Percentiles rank a stretch among this genome's conserved stretches.
Evolutionary conservation across 2,888 invertebrate species (phyloP).

Genomic region (Drosophila paucipuncta): DNA sequence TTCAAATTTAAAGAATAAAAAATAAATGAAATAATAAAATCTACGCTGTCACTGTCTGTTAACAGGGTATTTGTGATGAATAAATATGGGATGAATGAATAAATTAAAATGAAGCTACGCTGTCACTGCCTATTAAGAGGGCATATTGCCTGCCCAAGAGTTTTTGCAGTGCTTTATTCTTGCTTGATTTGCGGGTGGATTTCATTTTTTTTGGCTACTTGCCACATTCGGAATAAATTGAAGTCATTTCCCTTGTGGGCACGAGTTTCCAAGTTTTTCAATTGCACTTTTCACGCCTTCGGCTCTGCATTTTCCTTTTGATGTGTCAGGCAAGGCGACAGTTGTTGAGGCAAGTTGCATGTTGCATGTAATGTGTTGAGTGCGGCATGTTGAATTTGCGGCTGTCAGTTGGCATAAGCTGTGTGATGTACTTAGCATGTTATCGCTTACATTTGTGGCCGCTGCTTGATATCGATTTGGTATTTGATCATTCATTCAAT

Average conservation of each 20-base stretch:
- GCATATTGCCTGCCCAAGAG: background rate
- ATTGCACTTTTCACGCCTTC: conserved; percentile 37
- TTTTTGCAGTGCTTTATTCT: background rate
- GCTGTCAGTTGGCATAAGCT: conserved; percentile 32
- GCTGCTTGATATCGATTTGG: conserved; percentile 20
- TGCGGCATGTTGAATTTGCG: conserved; percentile 12
- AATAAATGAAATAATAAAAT: background rate
- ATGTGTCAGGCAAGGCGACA: conserved; percentile 18
- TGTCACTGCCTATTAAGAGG: background rate
- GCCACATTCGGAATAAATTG: conserved; percentile 1
- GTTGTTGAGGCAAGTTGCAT: conserved; percentile 47
- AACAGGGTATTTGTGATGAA: background rate
- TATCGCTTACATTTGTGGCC: conserved; percentile 12
- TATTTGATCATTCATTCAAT: conserved; percentile 39
- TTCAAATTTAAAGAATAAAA: background rate
- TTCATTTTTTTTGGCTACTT: background rate
- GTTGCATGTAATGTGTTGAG: conserved; percentile 32
- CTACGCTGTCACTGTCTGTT: background rate
- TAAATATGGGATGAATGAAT: background rate
- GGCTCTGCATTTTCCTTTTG: conserved; percentile 31
- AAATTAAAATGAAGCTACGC: background rate
- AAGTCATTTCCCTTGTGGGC: conserved; percentile 25
- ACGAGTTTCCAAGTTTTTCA: conserved; percentile 35
- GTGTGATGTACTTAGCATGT: conserved; percentile 20
- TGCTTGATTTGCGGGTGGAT: background rate